A percentile compares a stretch with the other conserved stretches of the same genome.
These are phyloP conservation scores for Eunapius fragilis DNA, from an alignment of 37 sponge, comb jelly and placozoan genomes.

Conservation along the genomic window DNA sequence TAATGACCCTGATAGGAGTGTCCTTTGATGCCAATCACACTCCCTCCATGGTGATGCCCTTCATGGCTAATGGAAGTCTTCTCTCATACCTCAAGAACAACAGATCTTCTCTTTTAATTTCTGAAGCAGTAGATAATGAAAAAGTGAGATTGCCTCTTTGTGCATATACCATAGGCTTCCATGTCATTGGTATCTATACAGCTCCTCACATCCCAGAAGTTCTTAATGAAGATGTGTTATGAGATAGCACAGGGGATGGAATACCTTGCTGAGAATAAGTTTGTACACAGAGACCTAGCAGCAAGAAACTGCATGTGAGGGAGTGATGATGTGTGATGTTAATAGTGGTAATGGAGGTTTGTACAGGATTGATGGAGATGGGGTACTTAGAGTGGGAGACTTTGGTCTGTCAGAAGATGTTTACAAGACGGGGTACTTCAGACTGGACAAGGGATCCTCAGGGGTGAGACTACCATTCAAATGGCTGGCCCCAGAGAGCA, in stretches of 20 bases:
- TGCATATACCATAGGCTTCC: no score
- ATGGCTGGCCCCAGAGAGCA: conserved; percentile 9
- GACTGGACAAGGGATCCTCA: background rate
- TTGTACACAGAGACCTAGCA: no score
- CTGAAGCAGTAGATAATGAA: background rate
- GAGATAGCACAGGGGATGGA: no score
- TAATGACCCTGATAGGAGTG: conserved; percentile 49
- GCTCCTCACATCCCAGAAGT: no score
- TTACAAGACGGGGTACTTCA: background rate
- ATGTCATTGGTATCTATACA: no score
- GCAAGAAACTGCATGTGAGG: no score
- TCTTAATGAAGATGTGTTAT: no score
- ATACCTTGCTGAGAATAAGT: no score
- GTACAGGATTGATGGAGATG: background rate
- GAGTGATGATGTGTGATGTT: no score
- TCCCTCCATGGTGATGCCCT: conserved; percentile 34
- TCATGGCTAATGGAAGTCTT: conserved; percentile 53
- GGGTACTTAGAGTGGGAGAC: background rate
- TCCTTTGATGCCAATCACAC: conserved; percentile 15
- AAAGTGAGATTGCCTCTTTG: no score
- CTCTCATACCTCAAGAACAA: conserved; percentile 45
- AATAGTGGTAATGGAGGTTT: no score
- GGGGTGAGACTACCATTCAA: background rate
- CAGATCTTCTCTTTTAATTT: background rate
- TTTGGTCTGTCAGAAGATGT: conserved; percentile 6